Evolutionary conservation across 2,888 invertebrate genomes (phyloP).

Genomic region (Coenonympha glycerion): DNA sequence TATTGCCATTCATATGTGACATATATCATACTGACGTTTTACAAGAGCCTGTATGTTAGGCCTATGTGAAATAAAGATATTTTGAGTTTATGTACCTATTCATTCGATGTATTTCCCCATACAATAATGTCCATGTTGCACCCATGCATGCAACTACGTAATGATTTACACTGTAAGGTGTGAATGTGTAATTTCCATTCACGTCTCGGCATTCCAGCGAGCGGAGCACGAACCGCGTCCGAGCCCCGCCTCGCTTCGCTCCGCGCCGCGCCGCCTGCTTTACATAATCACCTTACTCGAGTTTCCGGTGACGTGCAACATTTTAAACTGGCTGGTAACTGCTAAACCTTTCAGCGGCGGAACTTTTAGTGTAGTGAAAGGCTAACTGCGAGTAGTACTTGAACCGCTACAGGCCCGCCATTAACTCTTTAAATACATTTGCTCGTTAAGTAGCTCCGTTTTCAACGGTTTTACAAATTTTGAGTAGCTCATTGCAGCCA

Average conservation of each 20-base stretch:
- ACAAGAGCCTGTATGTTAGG: too few relatives aligned
- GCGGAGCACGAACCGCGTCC: not conserved
- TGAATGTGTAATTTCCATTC: not conserved
- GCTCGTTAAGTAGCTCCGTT: too few relatives aligned
- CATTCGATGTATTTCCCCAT: too few relatives aligned
- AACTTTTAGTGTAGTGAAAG: not conserved
- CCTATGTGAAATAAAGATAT: too few relatives aligned
- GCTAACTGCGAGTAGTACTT: not conserved
- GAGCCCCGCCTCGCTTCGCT: not conserved
- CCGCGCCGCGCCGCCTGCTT: slow-evolving; percentile 1
- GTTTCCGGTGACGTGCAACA: slow-evolving; percentile 8
- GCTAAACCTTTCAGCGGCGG: slow-evolving; percentile 1
- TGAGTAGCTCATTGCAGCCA: too few relatives aligned
- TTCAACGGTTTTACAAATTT: too few relatives aligned
- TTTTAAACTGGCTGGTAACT: slow-evolving; percentile 4
- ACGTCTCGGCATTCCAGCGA: not conserved
- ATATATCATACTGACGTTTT: too few relatives aligned
- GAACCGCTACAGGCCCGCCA: not conserved
- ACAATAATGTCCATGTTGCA: not conserved
- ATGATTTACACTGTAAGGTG: not conserved
- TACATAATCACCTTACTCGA: slow-evolving; percentile 17
- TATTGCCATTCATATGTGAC: too few relatives aligned
- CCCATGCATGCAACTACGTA: not conserved
- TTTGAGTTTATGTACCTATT: too few relatives aligned
- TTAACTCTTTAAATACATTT: not conserved